Evolutionary conservation across 2,888 invertebrate genomes (phyloP), one percentile per base, ranked within the genome.

Genomic region (Lasioglossum zephyrum): DNA sequence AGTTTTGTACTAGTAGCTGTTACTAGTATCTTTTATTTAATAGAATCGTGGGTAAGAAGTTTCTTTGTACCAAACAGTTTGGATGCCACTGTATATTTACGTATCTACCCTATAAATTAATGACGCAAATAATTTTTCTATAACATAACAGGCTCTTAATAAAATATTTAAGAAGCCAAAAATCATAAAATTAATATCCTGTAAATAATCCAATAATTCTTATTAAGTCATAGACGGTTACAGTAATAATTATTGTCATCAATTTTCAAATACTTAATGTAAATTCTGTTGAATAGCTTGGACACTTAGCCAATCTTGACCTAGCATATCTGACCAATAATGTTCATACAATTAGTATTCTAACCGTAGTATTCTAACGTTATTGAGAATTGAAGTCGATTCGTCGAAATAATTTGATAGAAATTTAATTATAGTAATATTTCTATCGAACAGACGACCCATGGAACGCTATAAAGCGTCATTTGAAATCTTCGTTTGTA

Each of bases 401-500:
- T 13, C 60, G 60, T 26, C 2, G 26, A 26, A 60, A 60, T 60
- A 13, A 16, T 31, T 13, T n/a, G 8, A 11, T 8, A 5, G 4
- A 1, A 18, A 47, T 31, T 8, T 8, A 18, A 18, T 26, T 13
- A 26, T 22, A n/a, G 18, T 36, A 13, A 49, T 22, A 73, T 22
- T 22, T 63, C 4, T 4, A 13, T 76, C 8, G 26, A 60, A 8
- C 47, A 41, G 18, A 36, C 39, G 72, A 63, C 53, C 18, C 47
- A n/a, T 22, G 41, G 13, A 39, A 75, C 63, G 85, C 26, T 63
- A 63, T 60, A 74, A 80, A 73, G 41, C 53, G 72, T 44, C 69
- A 36, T 49, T 81, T 31, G 53, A 78, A 81, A 79, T 16, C 57
- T 69, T 41, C 70, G 77, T 44, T 36, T 86, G 66, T 80, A 84